A percentile compares a stretch with the other conserved stretches of the same genome.
phyloP scores from a whole-genome alignment of 2,113 vertebrate genomes.

The Paramormyrops kingsleyae region DNA sequence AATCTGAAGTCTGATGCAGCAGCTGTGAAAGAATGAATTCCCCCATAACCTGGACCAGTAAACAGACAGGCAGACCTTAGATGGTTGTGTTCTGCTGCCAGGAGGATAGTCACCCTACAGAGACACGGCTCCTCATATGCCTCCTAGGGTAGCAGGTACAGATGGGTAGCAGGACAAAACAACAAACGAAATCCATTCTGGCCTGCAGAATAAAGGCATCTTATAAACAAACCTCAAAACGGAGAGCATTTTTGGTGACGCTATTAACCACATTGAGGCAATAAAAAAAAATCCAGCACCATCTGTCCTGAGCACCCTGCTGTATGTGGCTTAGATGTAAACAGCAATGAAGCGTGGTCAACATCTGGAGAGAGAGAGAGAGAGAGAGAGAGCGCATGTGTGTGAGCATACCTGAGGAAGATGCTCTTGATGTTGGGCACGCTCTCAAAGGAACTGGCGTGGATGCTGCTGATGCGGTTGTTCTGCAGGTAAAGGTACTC shows the following conservation, averaged over 20 bases:
- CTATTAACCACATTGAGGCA: background rate
- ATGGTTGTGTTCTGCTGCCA: background rate
- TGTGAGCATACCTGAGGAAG: constrained; percentile 75
- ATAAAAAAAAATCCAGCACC: background rate
- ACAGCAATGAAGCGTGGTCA: background rate
- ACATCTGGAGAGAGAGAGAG: background rate
- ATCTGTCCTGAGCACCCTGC: background rate
- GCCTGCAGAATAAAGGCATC: background rate
- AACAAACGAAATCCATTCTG: background rate
- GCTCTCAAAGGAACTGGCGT: constrained; percentile 77
- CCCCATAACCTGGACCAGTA: constrained; percentile 16
- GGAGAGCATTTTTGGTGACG: background rate
- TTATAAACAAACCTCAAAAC: background rate
- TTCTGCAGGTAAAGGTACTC: constrained; percentile 88
- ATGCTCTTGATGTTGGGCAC: constrained; percentile 92
- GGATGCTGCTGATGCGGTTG: constrained; percentile 77
- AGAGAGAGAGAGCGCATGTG: background rate
- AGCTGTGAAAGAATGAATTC: constrained; percentile 22
- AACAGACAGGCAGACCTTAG: background rate
- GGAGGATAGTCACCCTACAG: background rate
- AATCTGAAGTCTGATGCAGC: constrained; percentile 18
- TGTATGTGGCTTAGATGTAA: background rate
- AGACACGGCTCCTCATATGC: background rate
- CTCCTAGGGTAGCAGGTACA: background rate
- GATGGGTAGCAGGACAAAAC: background rate